phyloP scores from a whole-genome alignment of 1,140 invertebrate genomes.

The Tetragnatha versicolor region DNA sequence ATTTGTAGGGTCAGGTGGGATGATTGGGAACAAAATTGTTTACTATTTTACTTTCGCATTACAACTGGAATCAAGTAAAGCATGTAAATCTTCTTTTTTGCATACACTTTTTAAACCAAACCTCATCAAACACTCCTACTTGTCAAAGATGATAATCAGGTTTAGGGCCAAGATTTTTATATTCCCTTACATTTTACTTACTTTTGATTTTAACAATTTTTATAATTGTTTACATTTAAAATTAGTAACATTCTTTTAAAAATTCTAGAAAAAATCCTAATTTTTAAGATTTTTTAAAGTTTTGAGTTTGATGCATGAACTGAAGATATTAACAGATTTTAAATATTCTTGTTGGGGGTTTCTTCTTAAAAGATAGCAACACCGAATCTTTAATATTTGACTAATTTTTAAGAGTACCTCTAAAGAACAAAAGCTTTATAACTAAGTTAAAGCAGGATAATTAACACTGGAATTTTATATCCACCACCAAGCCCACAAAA shows the following conservation, averaged over 20 bases:
- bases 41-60: not conserved
- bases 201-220: not conserved
- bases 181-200: not conserved
- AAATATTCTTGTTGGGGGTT: not conserved
- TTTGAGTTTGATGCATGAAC: not conserved
- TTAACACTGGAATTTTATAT: no score
- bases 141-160: not conserved
- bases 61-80: no score
- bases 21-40: not conserved
- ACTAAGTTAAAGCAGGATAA: no score
- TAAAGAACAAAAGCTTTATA: no score
- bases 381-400: not conserved
- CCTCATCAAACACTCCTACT: not conserved
- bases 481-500: no score
- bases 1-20: not conserved
- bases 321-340: not conserved
- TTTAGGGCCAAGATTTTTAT: not conserved
- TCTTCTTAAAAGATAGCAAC: not conserved
- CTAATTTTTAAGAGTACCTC: not conserved
- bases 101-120: not conserved
- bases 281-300: not conserved
- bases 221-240: not conserved
- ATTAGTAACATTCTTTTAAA: not conserved
- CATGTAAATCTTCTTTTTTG: not conserved
- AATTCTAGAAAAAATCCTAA: not conserved